Evolutionary conservation across 1,140 invertebrate genomes (phyloP).

Genomic region (Pseudomyrmex dendroicus): DNA sequence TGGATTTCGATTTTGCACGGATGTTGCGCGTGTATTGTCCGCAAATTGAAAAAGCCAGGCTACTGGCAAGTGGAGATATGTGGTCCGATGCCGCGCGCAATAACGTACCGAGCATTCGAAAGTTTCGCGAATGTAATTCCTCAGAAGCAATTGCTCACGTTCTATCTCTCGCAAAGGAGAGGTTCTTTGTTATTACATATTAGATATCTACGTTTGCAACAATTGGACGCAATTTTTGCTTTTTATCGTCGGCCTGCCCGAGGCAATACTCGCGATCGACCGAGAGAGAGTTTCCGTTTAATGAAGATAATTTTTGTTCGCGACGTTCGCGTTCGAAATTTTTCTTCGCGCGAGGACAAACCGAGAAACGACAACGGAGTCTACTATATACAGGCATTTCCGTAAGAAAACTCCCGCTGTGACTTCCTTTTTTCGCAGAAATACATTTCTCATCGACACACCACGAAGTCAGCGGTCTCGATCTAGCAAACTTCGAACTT

Average conservation of each 20-base stretch:
- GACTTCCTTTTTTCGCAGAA: background rate
- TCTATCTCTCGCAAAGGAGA: background rate
- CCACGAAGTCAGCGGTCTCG: background rate
- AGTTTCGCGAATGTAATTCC: conserved; percentile 19
- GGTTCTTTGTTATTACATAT: conserved; percentile 24
- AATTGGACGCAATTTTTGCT: background rate
- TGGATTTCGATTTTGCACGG: conserved; percentile 52
- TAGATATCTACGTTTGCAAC: background rate
- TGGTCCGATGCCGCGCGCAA: conserved; percentile 29
- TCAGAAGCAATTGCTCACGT: conserved; percentile 16
- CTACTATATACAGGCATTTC: background rate
- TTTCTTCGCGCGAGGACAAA: background rate
- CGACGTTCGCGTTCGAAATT: conserved; percentile 6
- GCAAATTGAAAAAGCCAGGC: conserved; percentile 54
- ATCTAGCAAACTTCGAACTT: conserved; percentile 31
- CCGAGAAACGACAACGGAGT: too few relatives aligned
- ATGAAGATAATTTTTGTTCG: conserved; percentile 6
- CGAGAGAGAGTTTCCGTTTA: background rate
- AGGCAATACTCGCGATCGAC: background rate
- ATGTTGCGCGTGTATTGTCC: conserved; percentile 51
- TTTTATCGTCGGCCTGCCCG: too few relatives aligned
- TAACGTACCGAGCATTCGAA: conserved; percentile 17
- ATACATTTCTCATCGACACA: conserved; percentile 50
- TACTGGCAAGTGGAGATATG: conserved; percentile 45
- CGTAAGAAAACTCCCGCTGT: conserved; percentile 13